These are phyloP conservation scores for Sapajus apella DNA, from an alignment of 2,113 vertebrate species.

Conservation along the genomic window DNA sequence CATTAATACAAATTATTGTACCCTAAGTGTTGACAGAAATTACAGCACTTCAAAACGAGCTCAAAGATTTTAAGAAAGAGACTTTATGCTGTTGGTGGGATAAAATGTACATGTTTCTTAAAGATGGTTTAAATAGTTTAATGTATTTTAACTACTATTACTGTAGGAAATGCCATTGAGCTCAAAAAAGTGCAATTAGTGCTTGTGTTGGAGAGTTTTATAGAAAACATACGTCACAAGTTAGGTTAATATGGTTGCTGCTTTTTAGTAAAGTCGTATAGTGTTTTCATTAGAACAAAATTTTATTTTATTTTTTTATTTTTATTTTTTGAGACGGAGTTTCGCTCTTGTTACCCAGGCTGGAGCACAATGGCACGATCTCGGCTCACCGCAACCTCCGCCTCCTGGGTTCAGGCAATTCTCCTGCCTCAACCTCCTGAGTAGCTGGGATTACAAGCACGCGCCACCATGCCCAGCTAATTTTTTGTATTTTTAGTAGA, in stretches of 20 bases:
- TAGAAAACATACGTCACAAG: neutral
- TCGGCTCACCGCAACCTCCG: no score
- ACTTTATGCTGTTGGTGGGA: neutral
- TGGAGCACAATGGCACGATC: no score
- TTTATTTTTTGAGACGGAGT: no score
- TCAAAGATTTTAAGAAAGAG: neutral
- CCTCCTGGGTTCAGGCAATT: no score
- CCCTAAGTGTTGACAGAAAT: neutral
- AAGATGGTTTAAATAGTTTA: constrained; percentile 34
- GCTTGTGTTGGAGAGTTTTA: neutral
- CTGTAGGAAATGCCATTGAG: neutral
- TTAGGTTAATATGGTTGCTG: neutral
- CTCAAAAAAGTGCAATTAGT: neutral
- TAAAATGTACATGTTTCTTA: neutral
- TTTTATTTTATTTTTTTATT: no score
- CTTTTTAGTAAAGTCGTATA: constrained; percentile 32
- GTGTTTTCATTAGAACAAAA: constrained; percentile 14
- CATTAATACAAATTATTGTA: neutral
- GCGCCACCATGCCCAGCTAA: no score
- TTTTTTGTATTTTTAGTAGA: no score
- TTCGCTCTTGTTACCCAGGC: no score
- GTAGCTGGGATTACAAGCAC: no score
- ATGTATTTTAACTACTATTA: neutral
- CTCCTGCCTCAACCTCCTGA: no score
- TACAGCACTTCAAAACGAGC: neutral